Conservation (phyloP, 2,113 vertebrate genomes). For the Rattus rattus region DNA sequence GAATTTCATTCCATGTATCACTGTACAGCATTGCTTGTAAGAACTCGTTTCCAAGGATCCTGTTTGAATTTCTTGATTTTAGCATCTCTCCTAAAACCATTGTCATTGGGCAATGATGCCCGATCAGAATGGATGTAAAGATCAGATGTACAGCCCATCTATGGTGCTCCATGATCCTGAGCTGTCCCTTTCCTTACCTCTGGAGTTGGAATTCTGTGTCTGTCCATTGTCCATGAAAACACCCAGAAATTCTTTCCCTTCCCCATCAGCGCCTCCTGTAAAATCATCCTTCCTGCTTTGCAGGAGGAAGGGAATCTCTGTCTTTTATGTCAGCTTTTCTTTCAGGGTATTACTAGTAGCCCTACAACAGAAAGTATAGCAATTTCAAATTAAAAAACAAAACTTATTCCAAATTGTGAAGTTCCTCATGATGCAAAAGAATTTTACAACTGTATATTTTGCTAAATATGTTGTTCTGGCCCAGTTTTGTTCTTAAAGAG, state of each 20-base stretch:
- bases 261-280: conserved; percentile 33
- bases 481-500: conserved; percentile 72
- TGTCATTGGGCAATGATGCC: neutral
- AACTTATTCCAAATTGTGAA: too few species aligned
- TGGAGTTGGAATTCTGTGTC: conserved; percentile 13
- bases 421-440: too few species aligned
- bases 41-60: neutral
- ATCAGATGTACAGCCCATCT: neutral
- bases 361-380: conserved; percentile 73
- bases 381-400: neutral
- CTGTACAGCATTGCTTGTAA: neutral
- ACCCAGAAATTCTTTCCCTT: conserved; percentile 6
- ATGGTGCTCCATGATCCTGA: neutral
- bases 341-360: conserved; percentile 63
- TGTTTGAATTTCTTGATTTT: neutral
- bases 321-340: conserved; percentile 59
- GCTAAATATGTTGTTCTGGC: conserved; percentile 69
- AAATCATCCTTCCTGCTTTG: conserved; percentile 41
- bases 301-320: conserved; percentile 33
- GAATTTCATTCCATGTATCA: neutral
- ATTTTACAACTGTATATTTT: conserved; percentile 51
- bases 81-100: neutral
- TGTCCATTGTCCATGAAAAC: neutral
- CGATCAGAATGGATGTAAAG: neutral
- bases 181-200: neutral